phyloP scores from a whole-genome alignment of 2,888 invertebrate genomes.

The Drosophila cognata region DNA sequence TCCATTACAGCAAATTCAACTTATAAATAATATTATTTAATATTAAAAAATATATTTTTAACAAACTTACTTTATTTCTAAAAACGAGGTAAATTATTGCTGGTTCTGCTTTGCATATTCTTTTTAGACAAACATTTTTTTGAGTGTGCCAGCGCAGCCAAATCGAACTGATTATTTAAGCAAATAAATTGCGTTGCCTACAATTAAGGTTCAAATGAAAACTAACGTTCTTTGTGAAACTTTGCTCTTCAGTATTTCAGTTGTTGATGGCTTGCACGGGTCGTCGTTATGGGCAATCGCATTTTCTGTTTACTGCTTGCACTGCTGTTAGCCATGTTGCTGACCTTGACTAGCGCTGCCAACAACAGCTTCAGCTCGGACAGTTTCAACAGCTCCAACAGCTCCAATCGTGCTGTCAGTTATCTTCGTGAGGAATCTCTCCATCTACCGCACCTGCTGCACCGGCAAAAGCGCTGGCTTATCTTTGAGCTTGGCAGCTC shows the following conservation, averaged over 20 bases:
- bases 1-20: not conserved
- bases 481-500: conserved; percentile 79
- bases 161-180: conserved; percentile 43
- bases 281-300: conserved; percentile 42
- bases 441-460: conserved; percentile 47
- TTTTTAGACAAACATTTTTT: not conserved
- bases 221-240: conserved; percentile 11
- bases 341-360: conserved; percentile 22
- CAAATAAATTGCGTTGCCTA: conserved; percentile 51
- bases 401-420: conserved; percentile 43
- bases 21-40: not conserved
- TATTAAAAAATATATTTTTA: no score
- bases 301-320: conserved; percentile 15
- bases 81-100: not conserved
- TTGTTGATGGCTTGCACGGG: conserved; percentile 21
- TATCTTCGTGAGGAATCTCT: conserved; percentile 44
- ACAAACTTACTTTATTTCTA: not conserved
- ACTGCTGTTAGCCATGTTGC: conserved; percentile 8
- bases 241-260: conserved; percentile 38
- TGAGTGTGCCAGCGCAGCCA: not conserved
- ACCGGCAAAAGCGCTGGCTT: conserved; percentile 77
- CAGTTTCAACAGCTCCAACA: conserved; percentile 23
- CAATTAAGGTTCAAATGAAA: conserved; percentile 39
- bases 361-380: conserved; percentile 14
- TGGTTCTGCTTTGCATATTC: not conserved